Evolutionary conservation across 1,140 invertebrate genomes (phyloP).

Genomic region (Pseudomyrmex cubaensis): DNA sequence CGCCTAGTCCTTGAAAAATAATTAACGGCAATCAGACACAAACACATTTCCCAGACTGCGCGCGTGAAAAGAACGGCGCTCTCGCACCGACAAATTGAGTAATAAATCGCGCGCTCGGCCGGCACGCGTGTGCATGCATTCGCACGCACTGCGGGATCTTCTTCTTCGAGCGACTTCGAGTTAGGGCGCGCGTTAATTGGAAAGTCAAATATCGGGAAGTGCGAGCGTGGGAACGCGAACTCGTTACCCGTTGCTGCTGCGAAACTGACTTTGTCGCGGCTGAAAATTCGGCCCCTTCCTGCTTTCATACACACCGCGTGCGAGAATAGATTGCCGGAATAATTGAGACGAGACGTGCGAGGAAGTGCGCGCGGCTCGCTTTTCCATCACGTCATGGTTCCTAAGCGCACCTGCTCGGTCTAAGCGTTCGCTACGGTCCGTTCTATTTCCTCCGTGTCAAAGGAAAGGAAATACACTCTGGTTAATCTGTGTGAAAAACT

Average conservation of each 20-base stretch:
- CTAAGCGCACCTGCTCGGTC: constrained; percentile 22
- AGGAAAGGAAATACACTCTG: background rate
- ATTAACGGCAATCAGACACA: constrained; percentile 52
- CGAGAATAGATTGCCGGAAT: background rate
- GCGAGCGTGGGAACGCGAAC: constrained; percentile 63
- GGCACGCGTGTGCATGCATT: background rate
- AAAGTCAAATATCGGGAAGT: constrained; percentile 75
- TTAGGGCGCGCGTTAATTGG: constrained; percentile 74
- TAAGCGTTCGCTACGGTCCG: background rate
- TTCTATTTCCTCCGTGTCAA: background rate
- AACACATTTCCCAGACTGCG: constrained; percentile 60
- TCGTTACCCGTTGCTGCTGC: constrained; percentile 23
- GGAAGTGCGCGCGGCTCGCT: background rate
- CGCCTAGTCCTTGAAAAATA: constrained; percentile 70
- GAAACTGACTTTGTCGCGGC: constrained; percentile 11
- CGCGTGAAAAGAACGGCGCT: constrained; percentile 34
- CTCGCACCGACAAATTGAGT: constrained; percentile 63
- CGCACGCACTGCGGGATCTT: constrained; percentile 11
- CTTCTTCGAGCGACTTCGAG: constrained; percentile 13
- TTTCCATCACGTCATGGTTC: background rate
- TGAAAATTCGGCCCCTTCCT: constrained; percentile 52
- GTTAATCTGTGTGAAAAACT: background rate
- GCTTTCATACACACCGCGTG: constrained; percentile 16
- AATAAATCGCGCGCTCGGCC: constrained; percentile 63
- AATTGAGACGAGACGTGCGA: background rate